Conservation (phyloP, 2,113 vertebrate genomes). For the Aplodontia rufa region DNA sequence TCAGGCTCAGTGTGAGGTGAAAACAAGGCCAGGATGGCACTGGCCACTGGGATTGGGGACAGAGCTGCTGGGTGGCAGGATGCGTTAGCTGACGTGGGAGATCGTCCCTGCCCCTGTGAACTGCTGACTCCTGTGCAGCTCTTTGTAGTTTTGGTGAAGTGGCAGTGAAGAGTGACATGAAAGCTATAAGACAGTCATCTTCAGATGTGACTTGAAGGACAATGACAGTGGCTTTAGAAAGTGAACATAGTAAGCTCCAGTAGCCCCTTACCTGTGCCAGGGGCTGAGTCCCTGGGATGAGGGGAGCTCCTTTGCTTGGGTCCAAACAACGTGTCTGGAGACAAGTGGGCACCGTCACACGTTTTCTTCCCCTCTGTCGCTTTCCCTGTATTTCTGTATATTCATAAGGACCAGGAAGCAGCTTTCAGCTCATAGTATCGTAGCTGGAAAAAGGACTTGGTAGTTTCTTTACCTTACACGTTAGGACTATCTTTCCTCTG, state of each 20-base stretch:
- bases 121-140: neutral
- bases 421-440: neutral
- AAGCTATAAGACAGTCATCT: neutral
- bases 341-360: no score
- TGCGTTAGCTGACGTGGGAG: neutral
- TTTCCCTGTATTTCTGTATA: neutral
- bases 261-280: neutral
- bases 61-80: neutral
- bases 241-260: neutral
- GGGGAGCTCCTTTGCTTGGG: accelerated
- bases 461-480: neutral
- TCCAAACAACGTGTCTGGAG: neutral
- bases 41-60: neutral
- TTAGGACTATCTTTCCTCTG: neutral
- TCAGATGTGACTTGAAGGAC: neutral
- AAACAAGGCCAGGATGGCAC: accelerated
- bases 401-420: no score
- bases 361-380: neutral
- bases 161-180: no score
- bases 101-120: neutral
- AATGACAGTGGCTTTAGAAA: neutral
- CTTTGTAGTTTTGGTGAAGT: neutral
- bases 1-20: neutral
- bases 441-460: neutral
- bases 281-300: neutral